Evolutionary conservation across 2,888 invertebrate species (phyloP).

Genomic region (Lithophane socia): DNA sequence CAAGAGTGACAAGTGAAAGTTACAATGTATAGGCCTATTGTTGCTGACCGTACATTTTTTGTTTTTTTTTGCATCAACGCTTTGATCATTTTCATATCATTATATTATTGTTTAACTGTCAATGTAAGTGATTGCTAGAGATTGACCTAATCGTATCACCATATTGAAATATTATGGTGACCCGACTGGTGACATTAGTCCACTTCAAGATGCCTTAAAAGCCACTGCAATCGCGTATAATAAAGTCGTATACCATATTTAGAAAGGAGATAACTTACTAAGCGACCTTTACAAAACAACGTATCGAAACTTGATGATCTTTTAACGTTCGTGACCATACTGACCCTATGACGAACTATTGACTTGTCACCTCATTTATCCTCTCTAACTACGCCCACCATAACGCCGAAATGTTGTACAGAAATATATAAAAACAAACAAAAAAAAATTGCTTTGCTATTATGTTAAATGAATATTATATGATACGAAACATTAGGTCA

Average conservation of each 20-base stretch:
- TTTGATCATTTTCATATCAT: background rate
- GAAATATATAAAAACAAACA: background rate
- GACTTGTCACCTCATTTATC: constrained; percentile 1
- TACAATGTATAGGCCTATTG: too few relatives aligned
- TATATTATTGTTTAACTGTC: background rate
- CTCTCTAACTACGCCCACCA: background rate
- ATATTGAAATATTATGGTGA: background rate
- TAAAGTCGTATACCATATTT: background rate
- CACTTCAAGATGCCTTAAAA: background rate
- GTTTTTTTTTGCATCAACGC: background rate
- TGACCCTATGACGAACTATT: constrained; percentile 1
- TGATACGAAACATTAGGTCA: too few relatives aligned
- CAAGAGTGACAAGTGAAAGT: too few relatives aligned
- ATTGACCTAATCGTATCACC: background rate
- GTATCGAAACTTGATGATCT: constrained; percentile 10
- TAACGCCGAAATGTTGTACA: too few relatives aligned
- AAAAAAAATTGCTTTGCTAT: background rate
- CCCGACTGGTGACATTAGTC: background rate
- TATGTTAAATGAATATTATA: too few relatives aligned
- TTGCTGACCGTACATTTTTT: background rate
- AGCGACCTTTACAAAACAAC: constrained; percentile 7
- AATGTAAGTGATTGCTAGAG: background rate
- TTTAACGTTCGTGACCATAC: constrained; percentile 6
- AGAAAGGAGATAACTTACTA: constrained; percentile 16
- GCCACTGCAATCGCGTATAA: background rate